phyloP scores from a whole-genome alignment of 64 coral and sea anemone species.

The Montipora sp. region DNA sequence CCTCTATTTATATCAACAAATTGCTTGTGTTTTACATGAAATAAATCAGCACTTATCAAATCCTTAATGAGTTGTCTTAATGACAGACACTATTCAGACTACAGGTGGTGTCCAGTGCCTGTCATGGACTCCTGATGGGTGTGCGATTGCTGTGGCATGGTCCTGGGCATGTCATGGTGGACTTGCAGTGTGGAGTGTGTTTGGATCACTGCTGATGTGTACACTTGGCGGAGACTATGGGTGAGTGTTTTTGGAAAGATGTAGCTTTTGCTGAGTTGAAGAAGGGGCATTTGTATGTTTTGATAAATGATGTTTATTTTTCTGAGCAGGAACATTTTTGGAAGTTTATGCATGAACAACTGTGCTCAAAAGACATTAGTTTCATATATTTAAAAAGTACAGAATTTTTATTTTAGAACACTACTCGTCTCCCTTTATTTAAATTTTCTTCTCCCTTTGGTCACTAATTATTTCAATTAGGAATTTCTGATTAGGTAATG shows the following conservation, averaged over 20 bases:
- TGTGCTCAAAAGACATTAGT: too few species aligned
- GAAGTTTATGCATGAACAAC: too few species aligned
- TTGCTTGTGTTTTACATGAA: background rate
- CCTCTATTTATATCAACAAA: too few species aligned
- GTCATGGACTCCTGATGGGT: slow-evolving; percentile 95
- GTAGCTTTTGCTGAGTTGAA: background rate
- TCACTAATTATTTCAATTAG: too few species aligned
- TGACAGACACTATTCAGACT: slow-evolving; percentile 81
- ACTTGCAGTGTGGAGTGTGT: slow-evolving; percentile 97
- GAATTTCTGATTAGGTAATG: too few species aligned
- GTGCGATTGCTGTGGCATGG: slow-evolving; percentile 97
- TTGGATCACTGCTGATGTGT: slow-evolving; percentile 94
- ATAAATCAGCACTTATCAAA: background rate
- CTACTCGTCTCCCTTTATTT: too few species aligned
- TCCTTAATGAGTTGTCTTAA: slow-evolving; percentile 16
- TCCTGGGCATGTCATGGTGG: slow-evolving; percentile 95
- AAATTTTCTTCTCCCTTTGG: too few species aligned
- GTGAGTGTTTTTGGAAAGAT: slow-evolving; percentile 18
- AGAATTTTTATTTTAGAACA: too few species aligned
- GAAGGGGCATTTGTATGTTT: too few species aligned
- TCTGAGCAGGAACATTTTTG: too few species aligned
- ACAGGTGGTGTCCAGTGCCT: slow-evolving; percentile 93
- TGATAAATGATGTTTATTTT: too few species aligned
- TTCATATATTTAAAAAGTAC: too few species aligned
- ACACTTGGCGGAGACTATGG: slow-evolving; percentile 96